These are phyloP conservation scores for Equus quagga DNA, from an alignment of 2,113 vertebrate genomes.

Conservation along the genomic window DNA sequence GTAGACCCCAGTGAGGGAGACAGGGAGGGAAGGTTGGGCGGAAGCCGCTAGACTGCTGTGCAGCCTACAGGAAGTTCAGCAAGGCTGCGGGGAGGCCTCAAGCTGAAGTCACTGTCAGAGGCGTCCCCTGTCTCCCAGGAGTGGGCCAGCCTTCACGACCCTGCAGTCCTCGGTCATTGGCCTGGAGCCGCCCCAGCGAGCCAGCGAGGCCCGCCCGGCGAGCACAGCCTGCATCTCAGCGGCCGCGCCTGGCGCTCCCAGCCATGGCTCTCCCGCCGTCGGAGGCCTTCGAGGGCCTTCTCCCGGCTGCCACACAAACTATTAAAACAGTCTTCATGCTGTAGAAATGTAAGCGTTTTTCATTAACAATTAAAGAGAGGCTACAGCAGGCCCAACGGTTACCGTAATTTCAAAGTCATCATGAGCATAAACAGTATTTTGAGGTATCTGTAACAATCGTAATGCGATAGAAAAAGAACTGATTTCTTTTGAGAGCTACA, in stretches of 20 bases:
- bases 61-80: neutral
- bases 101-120: neutral
- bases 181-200: neutral
- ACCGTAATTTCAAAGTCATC: neutral
- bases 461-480: neutral
- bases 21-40: neutral
- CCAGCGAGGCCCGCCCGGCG: neutral
- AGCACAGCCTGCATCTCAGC: neutral
- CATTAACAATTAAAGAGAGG: neutral
- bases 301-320: accelerated
- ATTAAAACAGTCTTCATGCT: neutral
- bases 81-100: neutral
- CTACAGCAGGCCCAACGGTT: neutral
- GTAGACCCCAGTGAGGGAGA: neutral
- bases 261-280: neutral
- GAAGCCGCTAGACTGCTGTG: neutral
- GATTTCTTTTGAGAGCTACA: neutral
- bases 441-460: neutral
- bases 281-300: neutral
- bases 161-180: accelerated
- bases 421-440: neutral
- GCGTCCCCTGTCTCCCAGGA: neutral
- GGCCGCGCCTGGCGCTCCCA: accelerated
- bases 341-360: neutral
- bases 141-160: neutral